Percentiles rank a stretch among this genome's conserved stretches.
Conservation (phyloP, 2,113 vertebrate genomes). For the Scytalopus superciliaris region DNA sequence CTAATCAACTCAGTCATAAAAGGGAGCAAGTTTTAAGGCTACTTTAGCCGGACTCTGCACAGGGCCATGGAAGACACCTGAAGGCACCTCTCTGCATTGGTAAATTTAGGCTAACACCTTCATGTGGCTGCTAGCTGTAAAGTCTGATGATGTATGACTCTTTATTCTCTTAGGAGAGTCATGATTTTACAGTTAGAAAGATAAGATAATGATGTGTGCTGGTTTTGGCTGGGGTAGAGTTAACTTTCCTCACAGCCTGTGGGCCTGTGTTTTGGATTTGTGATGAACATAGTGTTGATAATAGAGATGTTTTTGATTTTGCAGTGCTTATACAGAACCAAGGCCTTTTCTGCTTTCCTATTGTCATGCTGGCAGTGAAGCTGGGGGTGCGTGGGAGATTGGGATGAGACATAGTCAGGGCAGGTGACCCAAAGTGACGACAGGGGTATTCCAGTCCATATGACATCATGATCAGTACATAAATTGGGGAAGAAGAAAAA, state of each 20-base stretch:
- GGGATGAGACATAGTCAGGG: not conserved
- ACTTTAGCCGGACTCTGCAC: not conserved
- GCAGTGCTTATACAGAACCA: not conserved
- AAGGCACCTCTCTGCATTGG: not conserved
- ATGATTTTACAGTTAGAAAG: not conserved
- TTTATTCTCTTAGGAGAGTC: not conserved
- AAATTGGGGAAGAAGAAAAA: not conserved
- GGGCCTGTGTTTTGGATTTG: rapidly evolving
- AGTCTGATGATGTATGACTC: not conserved
- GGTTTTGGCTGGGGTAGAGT: not conserved
- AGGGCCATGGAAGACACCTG: not conserved
- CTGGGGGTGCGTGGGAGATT: rapidly evolving
- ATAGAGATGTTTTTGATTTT: not conserved
- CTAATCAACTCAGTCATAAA: not conserved
- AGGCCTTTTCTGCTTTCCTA: not conserved
- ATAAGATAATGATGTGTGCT: not conserved
- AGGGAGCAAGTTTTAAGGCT: not conserved
- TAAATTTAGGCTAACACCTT: not conserved
- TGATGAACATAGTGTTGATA: not conserved
- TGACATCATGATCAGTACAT: not conserved
- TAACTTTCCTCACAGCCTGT: not conserved
- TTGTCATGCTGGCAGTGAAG: rapidly evolving
- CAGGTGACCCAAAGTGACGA: rapidly evolving
- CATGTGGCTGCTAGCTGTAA: not conserved
- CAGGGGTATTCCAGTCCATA: not conserved